A percentile compares a stretch with the other conserved stretches of the same genome.
These are phyloP conservation scores for Zaprionus capensis DNA, from an alignment of 1,140 invertebrate genomes.

Conservation along the genomic window DNA sequence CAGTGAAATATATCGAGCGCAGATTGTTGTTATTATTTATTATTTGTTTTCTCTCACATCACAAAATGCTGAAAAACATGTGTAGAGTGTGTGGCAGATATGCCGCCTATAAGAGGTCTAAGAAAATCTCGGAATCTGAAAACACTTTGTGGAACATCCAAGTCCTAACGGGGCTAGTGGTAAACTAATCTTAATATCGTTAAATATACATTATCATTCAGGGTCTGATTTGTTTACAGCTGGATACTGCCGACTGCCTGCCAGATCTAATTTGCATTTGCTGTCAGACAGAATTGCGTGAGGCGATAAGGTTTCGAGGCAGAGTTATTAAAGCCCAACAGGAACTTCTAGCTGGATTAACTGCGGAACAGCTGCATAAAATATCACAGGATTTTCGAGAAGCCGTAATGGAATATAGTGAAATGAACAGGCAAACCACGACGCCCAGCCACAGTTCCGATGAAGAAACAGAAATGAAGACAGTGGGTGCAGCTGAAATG, in stretches of 20 bases:
- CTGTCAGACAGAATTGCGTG: slow-evolving; percentile 42
- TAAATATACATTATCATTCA: not conserved
- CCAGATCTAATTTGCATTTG: slow-evolving; percentile 50
- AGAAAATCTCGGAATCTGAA: slow-evolving; percentile 50
- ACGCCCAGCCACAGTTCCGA: not conserved
- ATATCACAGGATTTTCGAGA: slow-evolving; percentile 36
- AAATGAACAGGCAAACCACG: slow-evolving; percentile 3
- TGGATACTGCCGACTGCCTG: slow-evolving; percentile 38
- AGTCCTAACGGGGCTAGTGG: slow-evolving; percentile 50
- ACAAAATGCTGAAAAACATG: slow-evolving; percentile 40
- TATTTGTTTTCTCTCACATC: slow-evolving; percentile 10
- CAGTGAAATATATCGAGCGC: slow-evolving; percentile 7
- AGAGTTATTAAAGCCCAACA: slow-evolving; percentile 42
- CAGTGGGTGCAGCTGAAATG: not conserved
- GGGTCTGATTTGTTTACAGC: slow-evolving; percentile 15
- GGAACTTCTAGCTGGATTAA: slow-evolving; percentile 31
- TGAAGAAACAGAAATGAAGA: not conserved
- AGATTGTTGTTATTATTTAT: slow-evolving; percentile 16
- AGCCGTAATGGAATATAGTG: slow-evolving; percentile 13
- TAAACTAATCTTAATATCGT: not conserved
- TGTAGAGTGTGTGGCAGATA: slow-evolving; percentile 50
- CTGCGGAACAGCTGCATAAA: slow-evolving; percentile 30
- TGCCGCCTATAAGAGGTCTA: slow-evolving; percentile 21
- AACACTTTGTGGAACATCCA: slow-evolving; percentile 47
- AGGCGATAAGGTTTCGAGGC: slow-evolving; percentile 49